Percentiles rank a stretch among this genome's conserved stretches.
Conservation (phyloP, 2,888 invertebrate genomes). For the Nephrotoma appendiculata region DNA sequence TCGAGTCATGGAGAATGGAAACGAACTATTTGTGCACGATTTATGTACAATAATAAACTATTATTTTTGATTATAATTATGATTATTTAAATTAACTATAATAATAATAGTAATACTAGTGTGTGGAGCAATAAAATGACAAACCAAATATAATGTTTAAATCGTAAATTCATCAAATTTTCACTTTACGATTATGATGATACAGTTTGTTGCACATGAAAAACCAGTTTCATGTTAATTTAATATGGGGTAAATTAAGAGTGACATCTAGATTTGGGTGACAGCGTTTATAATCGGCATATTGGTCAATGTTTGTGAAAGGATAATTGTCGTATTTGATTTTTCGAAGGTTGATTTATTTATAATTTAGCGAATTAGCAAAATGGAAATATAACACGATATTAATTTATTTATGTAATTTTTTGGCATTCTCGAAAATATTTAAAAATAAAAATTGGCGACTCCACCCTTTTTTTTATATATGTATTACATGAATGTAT, state of each 20-base stretch:
- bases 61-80: background rate
- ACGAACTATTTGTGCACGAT: background rate
- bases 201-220: background rate
- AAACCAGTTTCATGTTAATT: background rate
- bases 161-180: background rate
- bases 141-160: background rate
- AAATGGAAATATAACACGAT: background rate
- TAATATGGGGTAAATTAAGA: background rate
- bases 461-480: background rate
- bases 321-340: background rate
- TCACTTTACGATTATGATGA: background rate
- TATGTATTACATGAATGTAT: background rate
- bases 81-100: background rate
- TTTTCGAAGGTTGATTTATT: background rate
- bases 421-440: background rate
- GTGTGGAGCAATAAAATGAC: background rate
- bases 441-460: background rate
- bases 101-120: background rate
- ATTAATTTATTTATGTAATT: background rate
- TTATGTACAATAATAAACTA: background rate
- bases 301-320: background rate
- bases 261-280: background rate
- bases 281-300: background rate
- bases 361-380: background rate
- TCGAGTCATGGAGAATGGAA: background rate